Evolutionary conservation across 2,797 vertebrate species (phyloP), one percentile per base, ranked within the genome.

Genomic region (Pempheris klunzingeri): DNA sequence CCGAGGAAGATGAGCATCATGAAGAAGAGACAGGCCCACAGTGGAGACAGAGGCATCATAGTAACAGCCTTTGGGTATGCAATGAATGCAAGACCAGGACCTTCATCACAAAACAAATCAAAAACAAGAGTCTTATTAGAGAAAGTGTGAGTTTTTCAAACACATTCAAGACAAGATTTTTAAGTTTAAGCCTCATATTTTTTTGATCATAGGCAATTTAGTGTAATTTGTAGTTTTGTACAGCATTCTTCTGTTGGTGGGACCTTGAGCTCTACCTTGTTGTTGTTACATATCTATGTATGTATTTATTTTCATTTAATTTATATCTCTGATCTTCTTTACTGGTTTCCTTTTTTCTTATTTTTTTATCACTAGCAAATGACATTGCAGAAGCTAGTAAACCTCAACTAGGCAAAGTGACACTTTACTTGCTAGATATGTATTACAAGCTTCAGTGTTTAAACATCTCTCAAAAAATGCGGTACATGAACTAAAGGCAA

Each of bases 1-100:
- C 98, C 98, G 36, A 99, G 96, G 90, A 99, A 99, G 90, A 99
- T 99, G 59, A 99, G 97, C 98, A 99, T 99, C 97, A 98, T 96
- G 90, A 99, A 99, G 94, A 99, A 99, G 71, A 99, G 94, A 72
- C 96, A 93, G 39, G 98, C 98, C 98, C 98, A 99, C 58, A 99
- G 89, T 0, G 98, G 98, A 82, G 98, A 96, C 74, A 98, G 94
- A 58, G 98, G 98, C 98, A 99, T 99, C 98, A 99, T 99, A 30
- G 98, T 99, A 39, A 99, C 98, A 30, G 98, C 98, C 90, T 99
- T 99, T 65, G 98, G 98, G 83, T 99, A 99, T 0, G 98, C 98
- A 54, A 99, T 99, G 78, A 99, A 99, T 46, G 98, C 98, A 71
- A 99, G 94, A 44, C 98, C 98, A 4, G 98, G 97, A 83, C 97